Base-by-base conservation (phyloP, 2,888 invertebrate species). In the Crossocerus cetratus region DNA sequence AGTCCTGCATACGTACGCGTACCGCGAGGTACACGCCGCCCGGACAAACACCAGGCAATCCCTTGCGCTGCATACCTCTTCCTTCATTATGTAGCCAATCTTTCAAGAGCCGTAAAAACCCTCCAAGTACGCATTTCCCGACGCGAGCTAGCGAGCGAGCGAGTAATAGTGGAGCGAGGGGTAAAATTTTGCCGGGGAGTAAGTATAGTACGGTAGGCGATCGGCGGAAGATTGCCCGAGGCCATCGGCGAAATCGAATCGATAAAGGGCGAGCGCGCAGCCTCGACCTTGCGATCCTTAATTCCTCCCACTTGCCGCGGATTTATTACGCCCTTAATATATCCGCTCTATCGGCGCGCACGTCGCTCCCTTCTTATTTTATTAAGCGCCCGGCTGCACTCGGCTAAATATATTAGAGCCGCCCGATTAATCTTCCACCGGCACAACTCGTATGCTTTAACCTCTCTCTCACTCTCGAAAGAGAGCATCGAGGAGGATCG, bases 361-460 rank as follows among this genome's bases (percentile, higher is more conserved):
- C 11, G 16, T 23, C 49, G 22, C 1, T 44, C n/a, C 4, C 16
- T 13, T 20, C 20, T 54, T 22, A 53, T 45, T 61, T 69, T 65
- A 69, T 72, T 65, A 65, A 72, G 54, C 21, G 32, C 55, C 45
- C 67, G 56, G 61, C 63, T 64, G 59, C 66, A 59, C 54, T 3
- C 44, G 18, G 56, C 60, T 59, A 74, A 68, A 70, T 69, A 69
- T 65, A 70, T 76, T 42, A 57, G 20, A 8, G 23, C 45, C 18
- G 55, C 23, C 60, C 62, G 69, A 76, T 78, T 80, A 62, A 79
- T 78, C 76, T 66, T 65, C 49, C 11, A 3, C n/a, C 49, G 16
- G 55, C 45, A n/a, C n/a, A 53, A 43, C 64, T 57, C 67, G 63
- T 57, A 43, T 45, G 43, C 45, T 32, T 32, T 32, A 32, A 32